These are phyloP conservation scores for Gari tellinella DNA, from an alignment of 2,888 invertebrate genomes.

Conservation along the genomic window DNA sequence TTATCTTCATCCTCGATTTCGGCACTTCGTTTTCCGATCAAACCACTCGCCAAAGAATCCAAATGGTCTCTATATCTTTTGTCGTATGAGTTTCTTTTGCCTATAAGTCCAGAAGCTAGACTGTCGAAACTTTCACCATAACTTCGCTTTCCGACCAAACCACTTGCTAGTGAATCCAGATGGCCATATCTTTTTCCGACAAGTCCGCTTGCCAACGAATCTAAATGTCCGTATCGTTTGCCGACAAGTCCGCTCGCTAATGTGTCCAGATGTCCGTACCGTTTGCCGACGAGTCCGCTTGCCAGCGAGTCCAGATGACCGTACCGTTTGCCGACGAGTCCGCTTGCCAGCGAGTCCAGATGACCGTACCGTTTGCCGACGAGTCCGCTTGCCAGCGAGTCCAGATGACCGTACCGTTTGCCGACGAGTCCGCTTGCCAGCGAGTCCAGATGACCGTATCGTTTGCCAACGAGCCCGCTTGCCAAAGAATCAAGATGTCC, in stretches of 20 bases:
- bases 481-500: constrained; percentile 2
- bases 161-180: constrained; percentile 30
- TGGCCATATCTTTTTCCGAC: constrained; percentile 14
- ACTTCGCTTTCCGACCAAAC: constrained; percentile 28
- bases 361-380: constrained; percentile 25
- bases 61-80: constrained; percentile 16
- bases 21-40: constrained; percentile 19
- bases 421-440: constrained; percentile 5
- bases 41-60: constrained; percentile 16
- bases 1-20: background rate
- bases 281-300: constrained; percentile 16
- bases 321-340: constrained; percentile 31
- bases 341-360: constrained; percentile 27
- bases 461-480: constrained; percentile 1
- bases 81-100: constrained; percentile 8
- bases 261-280: constrained; percentile 17
- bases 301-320: constrained; percentile 12
- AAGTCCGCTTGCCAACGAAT: constrained; percentile 13
- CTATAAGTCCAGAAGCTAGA: constrained; percentile 10
- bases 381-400: constrained; percentile 17
- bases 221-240: constrained; percentile 11
- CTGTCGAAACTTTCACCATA: constrained; percentile 6
- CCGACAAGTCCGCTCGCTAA: constrained; percentile 13
- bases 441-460: background rate
- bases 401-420: constrained; percentile 14